phyloP scores from a whole-genome alignment of 2,888 invertebrate genomes.

The Callimorpha dominula region DNA sequence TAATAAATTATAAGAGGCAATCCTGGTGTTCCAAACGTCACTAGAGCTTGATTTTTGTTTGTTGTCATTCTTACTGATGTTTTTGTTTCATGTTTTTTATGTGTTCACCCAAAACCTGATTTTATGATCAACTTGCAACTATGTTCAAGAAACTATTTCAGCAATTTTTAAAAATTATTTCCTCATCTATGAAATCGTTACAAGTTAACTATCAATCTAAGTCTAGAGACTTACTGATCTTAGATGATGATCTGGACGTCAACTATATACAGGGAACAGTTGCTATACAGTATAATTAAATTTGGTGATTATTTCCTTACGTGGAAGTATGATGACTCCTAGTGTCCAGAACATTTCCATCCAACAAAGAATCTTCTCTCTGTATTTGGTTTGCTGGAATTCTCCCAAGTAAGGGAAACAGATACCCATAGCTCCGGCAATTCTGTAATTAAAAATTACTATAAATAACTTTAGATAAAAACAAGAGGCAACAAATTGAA shows the following conservation, averaged over 20 bases:
- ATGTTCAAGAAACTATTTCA: background rate
- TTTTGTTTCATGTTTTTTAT: background rate
- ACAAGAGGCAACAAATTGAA: background rate
- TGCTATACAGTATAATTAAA: background rate
- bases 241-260: background rate
- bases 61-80: too few species aligned
- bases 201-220: background rate
- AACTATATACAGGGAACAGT: too few species aligned
- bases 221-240: background rate
- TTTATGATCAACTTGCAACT: background rate
- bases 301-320: constrained; percentile 76
- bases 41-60: too few species aligned
- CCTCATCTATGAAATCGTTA: background rate
- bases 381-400: constrained; percentile 92
- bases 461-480: background rate
- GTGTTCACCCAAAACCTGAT: background rate
- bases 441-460: constrained; percentile 78
- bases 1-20: background rate
- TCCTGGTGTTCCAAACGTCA: too few species aligned
- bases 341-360: constrained; percentile 95
- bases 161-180: background rate
- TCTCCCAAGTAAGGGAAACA: constrained; percentile 94
- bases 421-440: constrained; percentile 94
- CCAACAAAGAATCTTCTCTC: constrained; percentile 93
- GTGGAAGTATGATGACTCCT: constrained; percentile 91